Evolutionary conservation across 2,888 invertebrate genomes (phyloP), one percentile per base, ranked within the genome.

Genomic region (Rhaphigaster nebulosa): DNA sequence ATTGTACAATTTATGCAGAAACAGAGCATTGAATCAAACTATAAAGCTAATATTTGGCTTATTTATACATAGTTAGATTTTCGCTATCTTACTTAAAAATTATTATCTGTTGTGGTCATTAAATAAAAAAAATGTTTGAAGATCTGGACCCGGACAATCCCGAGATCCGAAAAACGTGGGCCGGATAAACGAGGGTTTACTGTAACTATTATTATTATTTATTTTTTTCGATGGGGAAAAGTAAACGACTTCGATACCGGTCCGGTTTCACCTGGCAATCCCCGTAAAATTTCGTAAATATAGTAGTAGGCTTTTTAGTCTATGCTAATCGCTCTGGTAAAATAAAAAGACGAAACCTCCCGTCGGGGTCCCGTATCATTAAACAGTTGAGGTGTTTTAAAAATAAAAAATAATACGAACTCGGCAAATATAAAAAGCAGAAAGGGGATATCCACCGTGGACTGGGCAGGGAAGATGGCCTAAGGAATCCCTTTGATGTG

Each of bases 401-500:
- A n/a, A 84, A 41, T 41, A 41, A 84, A 84, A 84, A 84, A 84
- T 26, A 84, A 84, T 41, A 45, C 26, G 6, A n/a, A 84, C 84
- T 84, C 45, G 84, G 84, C 84, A 84, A 84, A 84, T 84, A 84
- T 84, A 41, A 84, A 84, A 84, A 84, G 45, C 84, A 45, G 84
- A 84, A 84, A 84, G 84, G 45, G 84, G 84, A 84, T 84, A 84
- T 84, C 41, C 38, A 38, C 8, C 38, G 29, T 38, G 23, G 80
- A 80, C 23, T 6, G 80, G 80, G 5, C 0, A 12, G 84, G n/a
- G 84, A 84, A 84, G 84, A 84, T 45, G 45, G 84, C n/a, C 45
- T 84, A 20, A 84, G 84, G 84, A 84, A 84, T 84, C 45, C 84
- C 84, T 84, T 84, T 84, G 84, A 84, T 84, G 84, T 84, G 84